These are phyloP conservation scores for Trachops cirrhosus DNA, from an alignment of 2,797 vertebrate genomes.

Conservation along the genomic window DNA sequence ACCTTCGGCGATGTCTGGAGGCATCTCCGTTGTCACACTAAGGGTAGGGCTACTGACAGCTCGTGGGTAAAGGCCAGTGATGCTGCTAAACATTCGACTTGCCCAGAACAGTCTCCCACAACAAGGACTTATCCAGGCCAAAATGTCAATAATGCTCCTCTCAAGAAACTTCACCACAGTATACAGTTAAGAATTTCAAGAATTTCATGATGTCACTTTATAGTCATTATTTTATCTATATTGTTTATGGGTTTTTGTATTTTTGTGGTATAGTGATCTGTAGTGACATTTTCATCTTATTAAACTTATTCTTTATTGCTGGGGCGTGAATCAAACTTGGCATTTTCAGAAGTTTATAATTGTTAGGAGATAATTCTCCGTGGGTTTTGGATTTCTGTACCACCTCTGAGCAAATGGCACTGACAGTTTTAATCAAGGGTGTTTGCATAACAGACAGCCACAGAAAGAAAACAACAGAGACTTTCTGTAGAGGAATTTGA, in stretches of 20 bases:
- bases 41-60: neutral
- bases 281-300: neutral
- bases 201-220: neutral
- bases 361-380: neutral
- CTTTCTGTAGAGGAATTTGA: neutral
- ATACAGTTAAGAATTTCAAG: neutral
- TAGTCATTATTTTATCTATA: neutral
- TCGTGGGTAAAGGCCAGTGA: neutral
- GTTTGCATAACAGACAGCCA: neutral
- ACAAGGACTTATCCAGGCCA: neutral
- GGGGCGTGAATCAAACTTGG: neutral
- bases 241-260: neutral
- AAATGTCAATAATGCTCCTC: neutral
- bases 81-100: neutral
- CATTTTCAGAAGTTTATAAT: conserved; percentile 1
- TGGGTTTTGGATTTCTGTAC: neutral
- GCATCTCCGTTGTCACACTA: neutral
- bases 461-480: neutral
- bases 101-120: neutral
- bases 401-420: neutral
- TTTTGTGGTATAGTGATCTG: neutral
- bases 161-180: neutral
- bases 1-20: neutral
- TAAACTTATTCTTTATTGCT: neutral
- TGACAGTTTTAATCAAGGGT: neutral